Evolutionary conservation across 1,140 invertebrate genomes (phyloP).

Genomic region (Alviniconcha marisindica): DNA sequence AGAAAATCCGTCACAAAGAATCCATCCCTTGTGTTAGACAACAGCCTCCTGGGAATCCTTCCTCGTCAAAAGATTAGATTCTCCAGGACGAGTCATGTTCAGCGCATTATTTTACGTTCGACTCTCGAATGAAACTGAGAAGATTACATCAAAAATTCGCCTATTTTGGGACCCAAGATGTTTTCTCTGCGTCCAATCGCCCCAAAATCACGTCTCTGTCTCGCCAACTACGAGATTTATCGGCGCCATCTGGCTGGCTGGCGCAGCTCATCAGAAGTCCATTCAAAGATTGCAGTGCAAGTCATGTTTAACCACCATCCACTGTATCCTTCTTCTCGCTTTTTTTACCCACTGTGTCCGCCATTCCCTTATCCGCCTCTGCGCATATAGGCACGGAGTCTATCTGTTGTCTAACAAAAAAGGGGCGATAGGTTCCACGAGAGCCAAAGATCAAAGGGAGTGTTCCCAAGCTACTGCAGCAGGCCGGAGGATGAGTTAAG

Average conservation of each 20-base stretch:
- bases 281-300: constrained; percentile 27
- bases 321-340: too few species aligned
- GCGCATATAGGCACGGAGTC: too few species aligned
- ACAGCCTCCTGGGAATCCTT: background rate
- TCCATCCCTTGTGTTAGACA: background rate
- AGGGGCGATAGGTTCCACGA: too few species aligned
- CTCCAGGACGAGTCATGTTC: background rate
- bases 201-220: constrained; percentile 21
- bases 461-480: too few species aligned
- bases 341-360: too few species aligned
- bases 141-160: constrained; percentile 22
- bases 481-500: too few species aligned
- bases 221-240: constrained; percentile 30
- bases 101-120: background rate
- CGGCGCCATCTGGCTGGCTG: constrained; percentile 26
- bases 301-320: background rate
- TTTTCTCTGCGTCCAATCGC: constrained; percentile 18
- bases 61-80: constrained; percentile 20
- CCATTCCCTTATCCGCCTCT: too few species aligned
- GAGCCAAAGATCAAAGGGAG: too few species aligned
- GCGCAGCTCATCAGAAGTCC: constrained; percentile 25
- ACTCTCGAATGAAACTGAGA: background rate
- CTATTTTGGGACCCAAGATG: constrained; percentile 27
- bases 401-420: too few species aligned
- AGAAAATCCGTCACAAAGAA: background rate